Conservation (phyloP, 1,140 invertebrate species). For the Nephila pilipes region DNA sequence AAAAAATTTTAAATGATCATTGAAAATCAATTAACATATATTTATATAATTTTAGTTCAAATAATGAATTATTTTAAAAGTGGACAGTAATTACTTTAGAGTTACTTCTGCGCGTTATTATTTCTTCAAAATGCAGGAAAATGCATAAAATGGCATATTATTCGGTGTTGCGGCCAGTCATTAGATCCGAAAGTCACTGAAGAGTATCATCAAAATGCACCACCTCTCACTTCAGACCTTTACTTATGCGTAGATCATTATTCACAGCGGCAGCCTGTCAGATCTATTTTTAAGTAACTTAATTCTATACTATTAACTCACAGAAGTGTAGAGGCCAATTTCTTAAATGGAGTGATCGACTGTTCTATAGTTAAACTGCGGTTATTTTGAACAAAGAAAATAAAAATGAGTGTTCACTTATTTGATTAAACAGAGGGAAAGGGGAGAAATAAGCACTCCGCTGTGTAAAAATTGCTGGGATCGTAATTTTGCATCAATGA, state of each 20-base stretch:
- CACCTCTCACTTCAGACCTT: conserved; percentile 30
- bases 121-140: too few relatives aligned
- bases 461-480: conserved; percentile 14
- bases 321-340: conserved; percentile 55
- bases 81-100: too few relatives aligned
- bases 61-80: too few relatives aligned
- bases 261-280: conserved; percentile 46
- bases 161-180: neutral
- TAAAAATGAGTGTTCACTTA: conserved; percentile 43
- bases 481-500: conserved; percentile 50
- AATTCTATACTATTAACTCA: conserved; percentile 56
- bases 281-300: conserved; percentile 65
- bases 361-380: conserved; percentile 38
- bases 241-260: conserved; percentile 35
- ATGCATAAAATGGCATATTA: neutral
- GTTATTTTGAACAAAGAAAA: conserved; percentile 52
- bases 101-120: too few relatives aligned
- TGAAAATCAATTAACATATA: too few relatives aligned
- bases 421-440: conserved; percentile 42
- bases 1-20: too few relatives aligned
- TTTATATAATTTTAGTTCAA: too few relatives aligned
- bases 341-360: conserved; percentile 62
- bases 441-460: neutral
- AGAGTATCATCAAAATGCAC: neutral
- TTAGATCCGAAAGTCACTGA: neutral